These are phyloP conservation scores for Lordiphosa collinella DNA, from an alignment of 1,140 invertebrate species.

Conservation along the genomic window DNA sequence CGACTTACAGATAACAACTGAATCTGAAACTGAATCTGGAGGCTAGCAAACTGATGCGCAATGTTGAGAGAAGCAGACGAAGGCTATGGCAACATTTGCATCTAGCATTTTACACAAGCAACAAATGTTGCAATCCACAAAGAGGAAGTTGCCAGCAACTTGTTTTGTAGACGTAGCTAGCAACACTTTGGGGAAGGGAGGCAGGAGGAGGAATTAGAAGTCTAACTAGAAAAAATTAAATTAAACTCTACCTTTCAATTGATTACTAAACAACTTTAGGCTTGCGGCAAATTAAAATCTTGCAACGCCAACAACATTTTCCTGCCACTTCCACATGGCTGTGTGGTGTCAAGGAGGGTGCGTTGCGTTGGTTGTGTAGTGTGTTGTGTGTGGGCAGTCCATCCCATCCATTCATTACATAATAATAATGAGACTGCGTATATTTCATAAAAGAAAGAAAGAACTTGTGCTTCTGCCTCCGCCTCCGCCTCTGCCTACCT, in stretches of 20 bases:
- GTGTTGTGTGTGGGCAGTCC: constrained; percentile 32
- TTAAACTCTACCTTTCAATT: no score
- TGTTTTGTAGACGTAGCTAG: constrained; percentile 10
- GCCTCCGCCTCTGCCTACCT: constrained; percentile 17
- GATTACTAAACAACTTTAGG: no score
- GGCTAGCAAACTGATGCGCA: constrained; percentile 49
- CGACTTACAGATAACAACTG: constrained; percentile 73
- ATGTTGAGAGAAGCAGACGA: constrained; percentile 30
- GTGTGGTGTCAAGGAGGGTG: constrained; percentile 14
- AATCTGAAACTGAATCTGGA: constrained; percentile 48
- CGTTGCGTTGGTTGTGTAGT: constrained; percentile 12
- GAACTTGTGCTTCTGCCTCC: neutral
- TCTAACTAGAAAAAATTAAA: no score
- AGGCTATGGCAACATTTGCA: constrained; percentile 18
- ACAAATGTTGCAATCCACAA: constrained; percentile 51
- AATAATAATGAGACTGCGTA: constrained; percentile 38
- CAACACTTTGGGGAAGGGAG: neutral
- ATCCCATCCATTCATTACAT: constrained; percentile 33
- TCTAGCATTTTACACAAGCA: constrained; percentile 35
- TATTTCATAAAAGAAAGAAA: constrained; percentile 3
- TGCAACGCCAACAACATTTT: constrained; percentile 25
- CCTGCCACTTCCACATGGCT: constrained; percentile 38
- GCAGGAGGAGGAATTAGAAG: neutral
- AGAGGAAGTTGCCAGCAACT: constrained; percentile 11
- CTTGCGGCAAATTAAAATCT: neutral